phyloP scores from a whole-genome alignment of 2,888 invertebrate genomes.

The Leptopterna dolabrata region DNA sequence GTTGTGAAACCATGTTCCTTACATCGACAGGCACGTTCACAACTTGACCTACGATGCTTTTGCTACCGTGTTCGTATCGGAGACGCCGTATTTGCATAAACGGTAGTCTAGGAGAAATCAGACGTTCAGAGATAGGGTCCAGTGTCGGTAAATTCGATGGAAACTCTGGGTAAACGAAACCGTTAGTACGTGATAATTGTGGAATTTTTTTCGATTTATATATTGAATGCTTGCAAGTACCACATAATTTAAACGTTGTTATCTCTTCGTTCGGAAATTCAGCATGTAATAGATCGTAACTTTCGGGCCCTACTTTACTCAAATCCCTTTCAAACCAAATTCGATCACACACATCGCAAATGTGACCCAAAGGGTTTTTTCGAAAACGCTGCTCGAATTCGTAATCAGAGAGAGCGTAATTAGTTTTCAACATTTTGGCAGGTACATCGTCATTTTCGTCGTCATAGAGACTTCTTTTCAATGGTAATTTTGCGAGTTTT shows the following conservation, averaged over 20 bases:
- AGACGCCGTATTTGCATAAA: slow-evolving; percentile 33
- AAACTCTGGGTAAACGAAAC: not conserved
- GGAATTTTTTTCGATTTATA: slow-evolving; percentile 21
- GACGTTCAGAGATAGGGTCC: slow-evolving; percentile 18
- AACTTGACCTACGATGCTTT: slow-evolving; percentile 21
- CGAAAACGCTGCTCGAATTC: not conserved
- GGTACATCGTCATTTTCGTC: not conserved
- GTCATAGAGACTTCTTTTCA: too few species aligned
- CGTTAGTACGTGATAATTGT: not conserved
- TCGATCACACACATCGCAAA: slow-evolving; percentile 12
- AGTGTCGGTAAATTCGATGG: slow-evolving; percentile 10
- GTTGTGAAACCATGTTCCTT: slow-evolving; percentile 6
- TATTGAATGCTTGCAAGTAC: slow-evolving; percentile 15
- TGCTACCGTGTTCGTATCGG: slow-evolving; percentile 17
- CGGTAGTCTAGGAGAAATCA: slow-evolving; percentile 25
- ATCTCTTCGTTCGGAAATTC: slow-evolving; percentile 3
- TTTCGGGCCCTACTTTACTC: not conserved
- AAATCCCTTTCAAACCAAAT: slow-evolving; percentile 10
- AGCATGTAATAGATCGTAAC: not conserved
- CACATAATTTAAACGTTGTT: slow-evolving; percentile 8
- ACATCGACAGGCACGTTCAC: slow-evolving; percentile 12
- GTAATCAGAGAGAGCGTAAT: too few species aligned
- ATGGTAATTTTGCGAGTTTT: not conserved
- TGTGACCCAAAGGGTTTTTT: not conserved
- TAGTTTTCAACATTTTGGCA: not conserved